These are phyloP conservation scores for Micromys minutus DNA, from an alignment of 2,113 vertebrate genomes.

Conservation along the genomic window DNA sequence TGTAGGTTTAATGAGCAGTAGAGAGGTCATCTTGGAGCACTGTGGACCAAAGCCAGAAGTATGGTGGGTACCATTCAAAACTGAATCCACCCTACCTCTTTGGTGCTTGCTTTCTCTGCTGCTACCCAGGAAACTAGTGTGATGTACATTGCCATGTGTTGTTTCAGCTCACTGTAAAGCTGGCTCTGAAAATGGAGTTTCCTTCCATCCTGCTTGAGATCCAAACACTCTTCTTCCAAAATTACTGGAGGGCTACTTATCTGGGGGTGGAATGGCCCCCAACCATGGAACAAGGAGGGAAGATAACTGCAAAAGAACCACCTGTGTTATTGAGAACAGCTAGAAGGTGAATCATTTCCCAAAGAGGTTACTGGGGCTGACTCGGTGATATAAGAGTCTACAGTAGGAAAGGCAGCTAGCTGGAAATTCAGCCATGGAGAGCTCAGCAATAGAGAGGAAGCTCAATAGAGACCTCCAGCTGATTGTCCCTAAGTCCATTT, in stretches of 20 bases:
- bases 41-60: background rate
- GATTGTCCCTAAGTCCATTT: background rate
- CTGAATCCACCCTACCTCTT: background rate
- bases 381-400: too few species aligned
- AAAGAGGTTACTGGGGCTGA: background rate
- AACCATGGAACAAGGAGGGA: background rate
- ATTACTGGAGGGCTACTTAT: background rate
- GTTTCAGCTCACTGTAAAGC: background rate
- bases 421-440: background rate
- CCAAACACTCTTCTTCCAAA: background rate
- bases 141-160: too few species aligned
- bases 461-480: background rate
- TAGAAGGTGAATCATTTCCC: background rate
- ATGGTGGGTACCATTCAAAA: background rate
- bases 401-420: background rate
- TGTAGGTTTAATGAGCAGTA: accelerated
- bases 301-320: background rate
- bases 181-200: background rate
- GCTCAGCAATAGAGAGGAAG: background rate
- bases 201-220: background rate
- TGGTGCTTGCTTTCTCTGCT: background rate
- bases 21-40: background rate
- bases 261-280: background rate
- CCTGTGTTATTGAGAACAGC: background rate
- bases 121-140: background rate